Conservation (phyloP, 2,113 vertebrate genomes). For the Chamaea fasciata region DNA sequence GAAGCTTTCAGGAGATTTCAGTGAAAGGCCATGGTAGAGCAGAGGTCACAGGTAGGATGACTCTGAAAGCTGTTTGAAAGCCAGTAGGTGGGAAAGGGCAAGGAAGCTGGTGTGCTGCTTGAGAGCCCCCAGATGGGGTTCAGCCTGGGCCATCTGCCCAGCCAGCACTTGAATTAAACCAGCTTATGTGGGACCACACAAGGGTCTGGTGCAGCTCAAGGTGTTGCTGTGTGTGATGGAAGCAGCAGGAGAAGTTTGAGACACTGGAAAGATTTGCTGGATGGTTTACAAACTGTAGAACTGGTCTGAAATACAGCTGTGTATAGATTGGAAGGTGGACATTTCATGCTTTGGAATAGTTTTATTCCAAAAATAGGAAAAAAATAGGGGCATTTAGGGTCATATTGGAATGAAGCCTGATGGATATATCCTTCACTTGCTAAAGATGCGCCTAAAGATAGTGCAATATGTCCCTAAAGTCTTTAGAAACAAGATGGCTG, state of each 20-base stretch:
- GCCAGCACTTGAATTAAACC: neutral
- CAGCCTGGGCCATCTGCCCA: neutral
- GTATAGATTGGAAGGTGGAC: neutral
- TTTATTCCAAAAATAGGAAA: neutral
- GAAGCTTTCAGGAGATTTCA: neutral
- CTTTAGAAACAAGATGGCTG: neutral
- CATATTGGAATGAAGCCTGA: neutral
- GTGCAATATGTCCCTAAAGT: neutral
- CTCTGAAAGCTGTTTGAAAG: neutral
- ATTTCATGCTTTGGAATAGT: neutral
- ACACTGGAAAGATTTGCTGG: neutral
- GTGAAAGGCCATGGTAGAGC: neutral
- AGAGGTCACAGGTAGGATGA: neutral
- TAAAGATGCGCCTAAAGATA: neutral
- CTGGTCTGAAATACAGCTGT: neutral
- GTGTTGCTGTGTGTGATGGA: neutral
- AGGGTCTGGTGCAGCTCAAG: neutral
- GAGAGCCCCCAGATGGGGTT: neutral
- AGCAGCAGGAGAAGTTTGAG: neutral
- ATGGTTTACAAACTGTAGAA: neutral
- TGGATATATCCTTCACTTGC: neutral
- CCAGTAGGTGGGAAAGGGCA: neutral
- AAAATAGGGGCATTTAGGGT: neutral
- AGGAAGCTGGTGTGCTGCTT: neutral
- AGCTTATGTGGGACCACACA: rapidly evolving